phyloP scores from a whole-genome alignment of 2,113 vertebrate species.

The Bos indicus region DNA sequence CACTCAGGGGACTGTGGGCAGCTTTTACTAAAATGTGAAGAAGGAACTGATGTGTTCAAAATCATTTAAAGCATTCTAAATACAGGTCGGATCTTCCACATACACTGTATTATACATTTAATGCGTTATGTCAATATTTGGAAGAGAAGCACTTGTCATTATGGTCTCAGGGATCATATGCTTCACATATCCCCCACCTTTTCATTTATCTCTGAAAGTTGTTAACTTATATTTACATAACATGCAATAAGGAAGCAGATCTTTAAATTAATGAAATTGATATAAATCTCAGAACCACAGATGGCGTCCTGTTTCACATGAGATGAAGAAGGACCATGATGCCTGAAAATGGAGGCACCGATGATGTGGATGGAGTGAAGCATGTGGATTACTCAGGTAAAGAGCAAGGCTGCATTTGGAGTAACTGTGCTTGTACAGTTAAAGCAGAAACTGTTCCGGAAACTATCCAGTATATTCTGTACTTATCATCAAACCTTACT shows the following conservation, averaged over 20 bases:
- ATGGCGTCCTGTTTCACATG: neutral
- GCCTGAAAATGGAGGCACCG: neutral
- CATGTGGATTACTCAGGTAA: neutral
- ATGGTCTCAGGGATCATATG: neutral
- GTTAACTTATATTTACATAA: neutral
- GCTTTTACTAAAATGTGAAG: neutral
- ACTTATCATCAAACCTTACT: neutral
- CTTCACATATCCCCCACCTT: neutral
- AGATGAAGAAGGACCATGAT: neutral
- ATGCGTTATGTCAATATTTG: neutral
- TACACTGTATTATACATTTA: neutral
- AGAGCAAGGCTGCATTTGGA: neutral
- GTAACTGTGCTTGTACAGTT: neutral
- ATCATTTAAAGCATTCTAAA: neutral
- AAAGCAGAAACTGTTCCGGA: neutral
- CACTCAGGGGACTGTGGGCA: neutral
- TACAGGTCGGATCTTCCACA: neutral
- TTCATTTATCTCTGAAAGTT: neutral
- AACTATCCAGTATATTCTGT: neutral
- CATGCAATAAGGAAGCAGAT: neutral
- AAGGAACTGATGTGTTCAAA: neutral
- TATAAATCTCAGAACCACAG: neutral
- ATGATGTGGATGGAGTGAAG: too few relatives aligned
- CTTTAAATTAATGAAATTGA: neutral
- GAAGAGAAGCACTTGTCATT: neutral